Evolutionary conservation across 2,888 invertebrate genomes (phyloP), one percentile per base, ranked within the genome.

Genomic region (Cyclophora punctaria): DNA sequence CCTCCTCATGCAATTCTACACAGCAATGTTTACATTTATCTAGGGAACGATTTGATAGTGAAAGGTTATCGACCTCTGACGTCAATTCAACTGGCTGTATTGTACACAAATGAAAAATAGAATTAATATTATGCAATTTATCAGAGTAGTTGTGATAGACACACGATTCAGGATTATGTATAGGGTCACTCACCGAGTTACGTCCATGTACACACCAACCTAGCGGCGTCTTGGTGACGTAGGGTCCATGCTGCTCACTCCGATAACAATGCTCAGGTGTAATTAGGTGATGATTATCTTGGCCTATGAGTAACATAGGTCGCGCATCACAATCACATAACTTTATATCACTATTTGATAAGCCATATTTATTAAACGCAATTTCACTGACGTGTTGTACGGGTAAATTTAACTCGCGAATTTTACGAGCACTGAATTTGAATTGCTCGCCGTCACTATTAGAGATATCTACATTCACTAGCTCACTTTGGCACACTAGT

Each of bases 211-310:
- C 54, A 3, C 54, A 47, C 59, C 59, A 60, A 20, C 57, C 62
- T 7, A 59, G 46, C n/a, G 48, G 45, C 34, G 55, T 58, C 33
- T 51, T 44, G 35, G 58, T 52, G 5, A 53, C 59, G 44, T 58
- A 60, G 7, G 40, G 20, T 7, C 37, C 6, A n/a, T 40, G 3
- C 5, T 6, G 35, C 3, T 37, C 46, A 20, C 58, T 56, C 6
- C 51, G 52, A 34, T 53, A 5, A 34, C 58, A 49, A 48, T 60
- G 47, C 3, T 57, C 35, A 2, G 63, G 59, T 5, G 55, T 55
- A 3, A 59, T 41, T 7, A 61, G 35, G 46, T 34, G 52, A 55
- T 61, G 56, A 50, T 61, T 61, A 49, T 61, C 59, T 47, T 61
- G 48, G 1, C 61, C 59, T 7, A 61, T 56, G 2, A 59, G 47